Evolutionary conservation across 2,888 invertebrate genomes (phyloP).

Genomic region (Azorinus chamasolen): DNA sequence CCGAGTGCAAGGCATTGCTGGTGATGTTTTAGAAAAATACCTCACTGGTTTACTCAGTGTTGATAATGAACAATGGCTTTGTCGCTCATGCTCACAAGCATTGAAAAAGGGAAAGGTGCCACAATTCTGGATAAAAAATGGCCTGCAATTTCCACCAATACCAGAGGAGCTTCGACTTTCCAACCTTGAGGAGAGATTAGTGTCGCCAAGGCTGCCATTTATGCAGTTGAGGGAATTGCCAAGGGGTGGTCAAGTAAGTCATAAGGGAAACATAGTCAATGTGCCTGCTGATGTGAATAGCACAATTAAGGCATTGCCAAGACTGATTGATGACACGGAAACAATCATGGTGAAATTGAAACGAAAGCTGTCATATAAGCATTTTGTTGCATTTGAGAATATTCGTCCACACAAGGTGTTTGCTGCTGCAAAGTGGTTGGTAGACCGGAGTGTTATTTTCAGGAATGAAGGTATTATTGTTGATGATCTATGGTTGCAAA

Average conservation of each 20-base stretch:
- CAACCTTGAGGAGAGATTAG: conserved; percentile 54
- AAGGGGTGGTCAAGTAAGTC: conserved; percentile 51
- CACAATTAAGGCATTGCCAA: conserved; percentile 33
- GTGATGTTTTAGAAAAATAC: not conserved
- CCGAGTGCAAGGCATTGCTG: not conserved
- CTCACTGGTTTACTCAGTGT: not conserved
- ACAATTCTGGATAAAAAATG: conserved; percentile 29
- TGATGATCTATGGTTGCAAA: conserved; percentile 25
- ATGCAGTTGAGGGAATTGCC: conserved; percentile 56
- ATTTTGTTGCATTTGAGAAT: conserved; percentile 47
- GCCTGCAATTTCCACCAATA: conserved; percentile 40
- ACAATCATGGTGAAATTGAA: conserved; percentile 59
- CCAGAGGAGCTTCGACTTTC: conserved; percentile 43
- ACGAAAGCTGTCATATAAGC: conserved; percentile 30
- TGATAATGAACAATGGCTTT: conserved; percentile 32
- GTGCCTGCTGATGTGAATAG: conserved; percentile 43
- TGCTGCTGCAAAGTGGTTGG: conserved; percentile 50
- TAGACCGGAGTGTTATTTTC: conserved; percentile 44
- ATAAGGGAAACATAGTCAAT: conserved; percentile 59
- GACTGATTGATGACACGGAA: conserved; percentile 43
- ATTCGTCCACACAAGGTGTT: conserved; percentile 45
- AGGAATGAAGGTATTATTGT: conserved; percentile 39
- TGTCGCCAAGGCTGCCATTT: conserved; percentile 55
- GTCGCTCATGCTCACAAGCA: conserved; percentile 14
- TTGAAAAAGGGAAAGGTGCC: conserved; percentile 30